Percentiles rank a stretch among this genome's conserved stretches.
Evolutionary conservation across 2,113 vertebrate species (phyloP).

Genomic region (Lipotes vexillifer): DNA sequence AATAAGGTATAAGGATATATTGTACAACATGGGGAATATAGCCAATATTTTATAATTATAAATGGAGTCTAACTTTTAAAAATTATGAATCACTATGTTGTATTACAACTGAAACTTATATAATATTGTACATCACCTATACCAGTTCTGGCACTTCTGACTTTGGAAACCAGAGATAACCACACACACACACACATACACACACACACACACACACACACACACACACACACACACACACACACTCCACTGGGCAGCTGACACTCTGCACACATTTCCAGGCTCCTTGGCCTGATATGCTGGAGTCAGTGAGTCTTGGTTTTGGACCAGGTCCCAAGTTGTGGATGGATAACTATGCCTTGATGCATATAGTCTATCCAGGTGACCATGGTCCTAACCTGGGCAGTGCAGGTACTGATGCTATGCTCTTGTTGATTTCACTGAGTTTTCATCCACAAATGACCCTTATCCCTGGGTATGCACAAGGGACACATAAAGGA

Average conservation of each 20-base stretch:
- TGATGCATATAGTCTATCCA: background rate
- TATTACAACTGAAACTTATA: too few species aligned
- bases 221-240: too few species aligned
- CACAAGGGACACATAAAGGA: background rate
- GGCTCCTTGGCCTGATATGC: background rate
- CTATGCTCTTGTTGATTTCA: background rate
- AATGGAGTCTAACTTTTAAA: too few species aligned
- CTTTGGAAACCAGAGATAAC: background rate
- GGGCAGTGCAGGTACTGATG: background rate
- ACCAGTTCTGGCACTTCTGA: background rate
- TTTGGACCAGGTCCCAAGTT: background rate
- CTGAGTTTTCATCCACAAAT: background rate
- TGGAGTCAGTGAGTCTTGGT: background rate
- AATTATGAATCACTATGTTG: too few species aligned
- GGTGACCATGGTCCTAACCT: background rate
- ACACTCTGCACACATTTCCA: background rate
- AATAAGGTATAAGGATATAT: too few species aligned
- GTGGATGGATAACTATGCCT: background rate
- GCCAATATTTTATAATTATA: too few species aligned
- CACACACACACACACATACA: too few species aligned
- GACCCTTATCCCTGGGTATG: background rate
- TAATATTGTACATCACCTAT: too few species aligned
- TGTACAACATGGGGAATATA: too few species aligned
- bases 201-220: too few species aligned
- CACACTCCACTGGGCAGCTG: background rate